Evolutionary conservation across 2,888 invertebrate species (phyloP).

Genomic region (Taenaris catops): DNA sequence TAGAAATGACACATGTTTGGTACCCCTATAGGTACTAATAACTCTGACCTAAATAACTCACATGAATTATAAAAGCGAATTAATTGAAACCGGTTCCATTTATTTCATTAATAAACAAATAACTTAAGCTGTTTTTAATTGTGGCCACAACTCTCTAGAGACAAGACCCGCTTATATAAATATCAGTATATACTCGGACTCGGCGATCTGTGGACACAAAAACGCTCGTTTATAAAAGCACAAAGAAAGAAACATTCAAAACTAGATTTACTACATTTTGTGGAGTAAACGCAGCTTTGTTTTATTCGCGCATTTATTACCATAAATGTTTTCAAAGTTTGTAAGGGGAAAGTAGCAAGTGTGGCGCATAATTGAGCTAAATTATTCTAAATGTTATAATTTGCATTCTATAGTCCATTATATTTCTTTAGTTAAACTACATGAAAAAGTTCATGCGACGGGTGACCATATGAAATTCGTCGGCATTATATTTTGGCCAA

Average conservation of each 20-base stretch:
- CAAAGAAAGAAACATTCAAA: background rate
- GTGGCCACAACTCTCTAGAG: constrained; percentile 21
- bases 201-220: constrained; percentile 1
- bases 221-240: constrained; percentile 1
- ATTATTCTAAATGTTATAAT: too few species aligned
- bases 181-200: constrained; percentile 10
- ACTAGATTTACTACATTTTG: background rate
- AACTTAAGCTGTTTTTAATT: too few species aligned
- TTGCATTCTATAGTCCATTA: too few species aligned
- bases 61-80: too few species aligned
- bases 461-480: too few species aligned
- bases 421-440: too few species aligned
- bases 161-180: constrained; percentile 1
- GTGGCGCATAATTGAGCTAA: background rate
- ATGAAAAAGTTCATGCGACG: background rate
- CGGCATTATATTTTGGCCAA: too few species aligned
- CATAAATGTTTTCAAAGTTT: background rate
- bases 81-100: too few species aligned
- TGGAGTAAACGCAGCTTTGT: background rate
- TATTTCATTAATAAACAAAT: too few species aligned
- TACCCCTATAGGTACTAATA: too few species aligned
- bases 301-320: constrained; percentile 1
- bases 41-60: too few species aligned
- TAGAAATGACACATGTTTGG: too few species aligned
- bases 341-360: constrained; percentile 1